These are phyloP conservation scores for Tiliacea citrago DNA, from an alignment of 2,888 invertebrate species.

Conservation along the genomic window DNA sequence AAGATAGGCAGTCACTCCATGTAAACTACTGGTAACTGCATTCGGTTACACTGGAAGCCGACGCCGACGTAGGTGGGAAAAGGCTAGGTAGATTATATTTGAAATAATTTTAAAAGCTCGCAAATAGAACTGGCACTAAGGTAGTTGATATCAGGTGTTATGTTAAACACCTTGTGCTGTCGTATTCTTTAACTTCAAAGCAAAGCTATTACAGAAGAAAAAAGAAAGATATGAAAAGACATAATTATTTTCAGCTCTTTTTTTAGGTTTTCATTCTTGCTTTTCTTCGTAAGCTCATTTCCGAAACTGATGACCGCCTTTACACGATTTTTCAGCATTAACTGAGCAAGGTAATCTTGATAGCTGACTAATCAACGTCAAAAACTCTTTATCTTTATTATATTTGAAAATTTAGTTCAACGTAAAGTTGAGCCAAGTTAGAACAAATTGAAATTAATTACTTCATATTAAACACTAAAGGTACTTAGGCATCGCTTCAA, in stretches of 20 bases:
- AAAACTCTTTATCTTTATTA: neutral
- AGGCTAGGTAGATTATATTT: neutral
- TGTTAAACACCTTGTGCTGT: too few species aligned
- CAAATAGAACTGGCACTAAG: neutral
- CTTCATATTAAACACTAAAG: slow-evolving; percentile 33
- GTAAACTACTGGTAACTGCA: too few species aligned
- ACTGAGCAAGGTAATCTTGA: neutral
- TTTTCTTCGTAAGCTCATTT: neutral
- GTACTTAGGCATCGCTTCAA: slow-evolving; percentile 29
- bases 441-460: slow-evolving; percentile 32
- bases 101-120: neutral
- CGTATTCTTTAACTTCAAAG: neutral
- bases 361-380: neutral
- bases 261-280: too few species aligned
- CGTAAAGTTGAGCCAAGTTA: slow-evolving; percentile 7
- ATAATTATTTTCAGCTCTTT: too few species aligned
- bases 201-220: neutral
- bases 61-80: neutral
- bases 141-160: neutral
- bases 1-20: too few species aligned
- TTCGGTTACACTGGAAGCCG: too few species aligned
- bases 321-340: neutral
- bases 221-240: neutral
- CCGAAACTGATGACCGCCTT: too few species aligned
- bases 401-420: slow-evolving; percentile 9